phyloP scores from a whole-genome alignment of 2,113 vertebrate species.

The Leptobrachium leishanense region DNA sequence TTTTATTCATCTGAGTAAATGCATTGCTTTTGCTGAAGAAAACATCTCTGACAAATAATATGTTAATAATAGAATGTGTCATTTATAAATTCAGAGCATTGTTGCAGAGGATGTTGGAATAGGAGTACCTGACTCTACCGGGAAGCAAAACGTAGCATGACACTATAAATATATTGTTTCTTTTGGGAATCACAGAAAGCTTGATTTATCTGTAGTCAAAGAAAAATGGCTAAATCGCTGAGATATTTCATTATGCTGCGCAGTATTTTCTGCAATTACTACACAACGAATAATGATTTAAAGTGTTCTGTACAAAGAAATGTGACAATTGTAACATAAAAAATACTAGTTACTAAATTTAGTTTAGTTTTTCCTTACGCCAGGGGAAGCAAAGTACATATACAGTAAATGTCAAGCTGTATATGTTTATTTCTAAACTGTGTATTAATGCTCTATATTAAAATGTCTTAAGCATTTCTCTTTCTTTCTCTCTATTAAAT shows the following conservation, averaged over 20 bases:
- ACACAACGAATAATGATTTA: constrained; percentile 23
- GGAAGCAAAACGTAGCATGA: constrained; percentile 1
- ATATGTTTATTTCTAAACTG: too few species aligned
- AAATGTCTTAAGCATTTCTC: neutral
- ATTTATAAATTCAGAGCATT: neutral
- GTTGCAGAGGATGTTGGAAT: neutral
- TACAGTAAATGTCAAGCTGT: too few species aligned
- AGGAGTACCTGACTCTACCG: neutral
- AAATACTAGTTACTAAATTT: too few species aligned
- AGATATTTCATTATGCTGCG: constrained; percentile 22
- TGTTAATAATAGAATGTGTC: neutral
- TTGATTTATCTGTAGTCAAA: constrained; percentile 23
- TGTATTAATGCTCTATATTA: too few species aligned
- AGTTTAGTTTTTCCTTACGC: too few species aligned
- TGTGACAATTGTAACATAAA: neutral
- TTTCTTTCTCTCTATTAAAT: too few species aligned
- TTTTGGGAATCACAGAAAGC: constrained; percentile 16
- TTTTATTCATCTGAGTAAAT: too few species aligned
- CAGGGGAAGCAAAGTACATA: too few species aligned
- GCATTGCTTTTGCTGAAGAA: too few species aligned
- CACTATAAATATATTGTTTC: constrained; percentile 20
- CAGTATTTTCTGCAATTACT: constrained; percentile 31
- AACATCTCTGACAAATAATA: neutral
- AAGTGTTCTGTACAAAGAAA: neutral
- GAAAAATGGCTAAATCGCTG: constrained; percentile 21